phyloP scores from a whole-genome alignment of 1,140 invertebrate genomes.

The Drosophila chauvacae region DNA sequence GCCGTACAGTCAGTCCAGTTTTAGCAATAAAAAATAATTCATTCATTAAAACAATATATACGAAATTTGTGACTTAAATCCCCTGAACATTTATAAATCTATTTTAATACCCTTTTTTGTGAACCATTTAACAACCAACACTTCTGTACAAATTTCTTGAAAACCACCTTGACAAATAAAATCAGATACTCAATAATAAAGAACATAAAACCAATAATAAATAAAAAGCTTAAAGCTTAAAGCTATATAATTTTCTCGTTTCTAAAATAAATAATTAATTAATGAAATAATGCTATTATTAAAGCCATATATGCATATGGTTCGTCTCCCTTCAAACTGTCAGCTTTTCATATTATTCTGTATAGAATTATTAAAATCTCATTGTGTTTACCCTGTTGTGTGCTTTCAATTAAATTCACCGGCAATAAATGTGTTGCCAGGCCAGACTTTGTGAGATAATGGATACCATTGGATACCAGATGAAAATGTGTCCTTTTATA shows the following conservation, averaged over 20 bases:
- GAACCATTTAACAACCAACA: too few species aligned
- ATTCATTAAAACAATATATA: not conserved
- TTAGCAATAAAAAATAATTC: not conserved
- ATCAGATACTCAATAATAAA: not conserved
- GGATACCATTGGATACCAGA: not conserved
- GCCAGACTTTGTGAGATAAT: not conserved
- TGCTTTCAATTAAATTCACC: conserved; percentile 18
- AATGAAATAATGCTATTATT: not conserved
- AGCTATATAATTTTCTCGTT: not conserved
- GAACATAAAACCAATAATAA: not conserved
- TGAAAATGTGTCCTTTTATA: conserved; percentile 2
- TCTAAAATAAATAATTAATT: not conserved
- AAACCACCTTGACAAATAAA: not conserved
- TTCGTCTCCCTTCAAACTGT: not conserved
- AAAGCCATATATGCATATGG: not conserved
- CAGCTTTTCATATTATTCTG: conserved; percentile 4
- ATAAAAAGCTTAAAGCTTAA: not conserved
- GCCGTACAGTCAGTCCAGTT: too few species aligned
- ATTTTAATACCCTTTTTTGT: too few species aligned
- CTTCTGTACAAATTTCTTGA: too few species aligned
- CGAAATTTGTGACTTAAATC: not conserved
- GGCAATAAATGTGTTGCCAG: not conserved
- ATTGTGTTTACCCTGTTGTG: not conserved
- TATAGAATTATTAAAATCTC: conserved; percentile 2
- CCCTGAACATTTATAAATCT: too few species aligned